Evolutionary conservation across 2,888 invertebrate genomes (phyloP).

Genomic region (Athalia circularis): DNA sequence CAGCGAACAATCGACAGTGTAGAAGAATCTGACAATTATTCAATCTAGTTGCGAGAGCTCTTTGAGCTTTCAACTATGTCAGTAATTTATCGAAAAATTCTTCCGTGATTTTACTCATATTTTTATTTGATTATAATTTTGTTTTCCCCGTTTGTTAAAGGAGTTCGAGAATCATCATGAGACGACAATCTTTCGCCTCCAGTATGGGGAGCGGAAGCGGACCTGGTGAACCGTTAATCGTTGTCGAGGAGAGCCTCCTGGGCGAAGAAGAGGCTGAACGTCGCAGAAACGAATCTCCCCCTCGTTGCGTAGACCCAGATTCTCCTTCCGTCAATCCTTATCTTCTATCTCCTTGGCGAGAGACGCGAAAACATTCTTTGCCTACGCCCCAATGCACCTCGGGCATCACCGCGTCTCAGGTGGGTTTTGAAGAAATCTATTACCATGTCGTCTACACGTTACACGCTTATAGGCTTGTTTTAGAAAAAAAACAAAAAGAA

Average conservation of each 20-base stretch:
- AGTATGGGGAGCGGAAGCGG: conserved; percentile 58
- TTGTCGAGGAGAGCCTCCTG: conserved; percentile 86
- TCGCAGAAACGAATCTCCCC: conserved; percentile 75
- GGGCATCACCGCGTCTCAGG: conserved; percentile 90
- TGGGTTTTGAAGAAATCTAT: conserved; percentile 51
- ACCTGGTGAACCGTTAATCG: conserved; percentile 85
- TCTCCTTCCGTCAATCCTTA: conserved; percentile 87
- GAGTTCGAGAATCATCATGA: conserved; percentile 58
- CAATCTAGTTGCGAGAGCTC: too few species aligned
- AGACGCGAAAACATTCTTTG: conserved; percentile 87
- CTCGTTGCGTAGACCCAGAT: conserved; percentile 83
- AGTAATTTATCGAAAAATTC: too few species aligned
- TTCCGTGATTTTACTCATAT: not conserved
- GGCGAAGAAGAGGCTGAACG: conserved; percentile 80
- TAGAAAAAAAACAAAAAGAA: not conserved
- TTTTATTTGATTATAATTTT: not conserved
- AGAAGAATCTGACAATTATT: too few species aligned
- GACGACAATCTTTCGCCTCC: conserved; percentile 64
- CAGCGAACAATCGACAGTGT: too few species aligned
- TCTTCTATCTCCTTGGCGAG: conserved; percentile 87
- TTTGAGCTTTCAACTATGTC: too few species aligned
- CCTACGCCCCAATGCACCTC: conserved; percentile 90
- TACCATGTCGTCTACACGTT: not conserved
- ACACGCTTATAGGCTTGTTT: not conserved
- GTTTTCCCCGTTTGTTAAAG: conserved; percentile 7